These are phyloP conservation scores for Sebastes diaconus DNA, from an alignment of 2,797 vertebrate genomes.

Conservation along the genomic window DNA sequence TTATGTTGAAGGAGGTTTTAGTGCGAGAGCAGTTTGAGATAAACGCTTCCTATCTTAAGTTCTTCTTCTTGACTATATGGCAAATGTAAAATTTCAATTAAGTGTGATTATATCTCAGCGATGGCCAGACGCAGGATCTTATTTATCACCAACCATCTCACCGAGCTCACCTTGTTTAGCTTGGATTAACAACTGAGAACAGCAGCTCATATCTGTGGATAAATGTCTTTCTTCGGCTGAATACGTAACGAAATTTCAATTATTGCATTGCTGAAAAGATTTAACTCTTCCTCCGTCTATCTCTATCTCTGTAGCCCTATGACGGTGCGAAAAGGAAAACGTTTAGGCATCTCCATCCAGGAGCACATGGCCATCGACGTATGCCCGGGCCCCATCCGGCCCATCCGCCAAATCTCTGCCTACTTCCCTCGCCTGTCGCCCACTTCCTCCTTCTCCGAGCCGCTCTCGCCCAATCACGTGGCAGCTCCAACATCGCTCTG, in stretches of 20 bases:
- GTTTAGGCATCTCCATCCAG: slow-evolving; percentile 86
- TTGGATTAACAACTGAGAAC: background rate
- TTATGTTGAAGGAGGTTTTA: slow-evolving; percentile 36
- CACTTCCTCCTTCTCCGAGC: slow-evolving; percentile 78
- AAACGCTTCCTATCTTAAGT: slow-evolving; percentile 15
- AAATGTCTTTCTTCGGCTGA: background rate
- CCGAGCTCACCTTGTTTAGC: background rate
- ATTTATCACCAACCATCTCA: background rate
- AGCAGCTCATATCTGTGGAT: background rate
- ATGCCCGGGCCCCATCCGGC: slow-evolving; percentile 86
- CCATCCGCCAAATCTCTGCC: slow-evolving; percentile 87
- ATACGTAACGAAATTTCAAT: background rate
- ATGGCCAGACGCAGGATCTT: background rate
- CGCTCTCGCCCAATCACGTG: slow-evolving; percentile 63
- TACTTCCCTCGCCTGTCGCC: slow-evolving; percentile 88
- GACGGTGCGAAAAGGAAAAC: slow-evolving; percentile 79
- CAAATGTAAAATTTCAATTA: slow-evolving; percentile 9
- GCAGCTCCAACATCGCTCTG: slow-evolving; percentile 57
- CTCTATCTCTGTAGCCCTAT: slow-evolving; percentile 68
- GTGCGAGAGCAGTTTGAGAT: slow-evolving; percentile 1
- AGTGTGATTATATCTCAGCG: background rate
- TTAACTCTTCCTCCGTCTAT: background rate
- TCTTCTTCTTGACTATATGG: background rate
- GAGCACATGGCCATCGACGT: slow-evolving; percentile 91
- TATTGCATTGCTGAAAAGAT: background rate